Base-by-base conservation (phyloP, 2,888 invertebrate species). In the Tricholauxania praeusta region DNA sequence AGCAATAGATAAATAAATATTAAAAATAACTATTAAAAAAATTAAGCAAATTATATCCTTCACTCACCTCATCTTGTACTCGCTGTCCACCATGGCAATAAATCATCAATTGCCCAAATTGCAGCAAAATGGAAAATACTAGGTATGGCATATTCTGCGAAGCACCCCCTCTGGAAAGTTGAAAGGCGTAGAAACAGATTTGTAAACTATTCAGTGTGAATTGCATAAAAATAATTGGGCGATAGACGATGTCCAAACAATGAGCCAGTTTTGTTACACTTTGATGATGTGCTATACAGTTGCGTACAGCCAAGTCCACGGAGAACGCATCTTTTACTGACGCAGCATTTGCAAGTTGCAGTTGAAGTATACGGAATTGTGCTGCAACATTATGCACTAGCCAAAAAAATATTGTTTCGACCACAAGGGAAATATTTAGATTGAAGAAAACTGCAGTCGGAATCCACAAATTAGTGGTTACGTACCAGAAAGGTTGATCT, bases 61-160 rank as follows among this genome's bases (percentile, higher is more conserved):
- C 1, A 3, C 22, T 39, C 10, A 77, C 78, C 74, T 75, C 67
- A 68, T 78, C 72, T n/a, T 74, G 69, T 53, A 78, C 75, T 22
- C 52, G 69, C 48, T 78, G 78, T 12, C 76, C 78, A 47, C 76
- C 76, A 47, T 70, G 66, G 52, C 77, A 76, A 28, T 78, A 78
- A 17, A 78, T 67, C 70, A 78, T 72, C 60, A 76, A 22, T 47
- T 77, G 77, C 28, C 72, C 15, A 1, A 74, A 72, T 8, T 73
- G 74, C 5, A 77, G 48, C 1, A 68, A n/a, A 49, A 75, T n/a
- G 39, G 75, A 77, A 1, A 70, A 60, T 0, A 71, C 39, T 48
- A 73, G 47, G 68, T 74, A 75, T 39, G 69, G 14, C 12, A 74
- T 53, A 52, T 63, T 65, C 5, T 65, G 63, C 17, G 60, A 1